Base-by-base conservation (phyloP, 2,888 invertebrate species). In the Leptarthrus brevirostris region DNA sequence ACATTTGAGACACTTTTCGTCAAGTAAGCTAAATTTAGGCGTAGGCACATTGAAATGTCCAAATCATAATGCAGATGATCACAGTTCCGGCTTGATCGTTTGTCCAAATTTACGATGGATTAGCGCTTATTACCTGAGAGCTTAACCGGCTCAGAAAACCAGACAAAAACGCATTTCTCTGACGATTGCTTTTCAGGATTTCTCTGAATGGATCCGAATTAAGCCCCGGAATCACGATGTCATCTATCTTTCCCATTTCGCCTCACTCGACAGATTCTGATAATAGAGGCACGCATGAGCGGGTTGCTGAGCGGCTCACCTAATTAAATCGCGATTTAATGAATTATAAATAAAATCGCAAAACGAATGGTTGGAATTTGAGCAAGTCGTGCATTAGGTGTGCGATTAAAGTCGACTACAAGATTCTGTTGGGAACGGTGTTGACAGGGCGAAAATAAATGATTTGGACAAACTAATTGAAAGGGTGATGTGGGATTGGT, bases 341-440 rank as follows among this genome's bases (percentile, higher is more conserved):
- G 36, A 58, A 58, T 58, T 58, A 58, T 58, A 58, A 58, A 58
- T 58, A 58, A 58, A 58, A 58, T 58, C 16, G 36, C 58, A 34
- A 16, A 3, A 12, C 40, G 40, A 40, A 40, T 40, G 40, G 3
- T 12, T 3, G 58, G 58, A 58, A 58, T 58, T 58, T 34, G 58
- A 5, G 36, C 1, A 18, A 18, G 20, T 12, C 3, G 18, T 12
- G 58, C 36, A 20, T 58, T 36, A 18, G 36, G 58, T 18, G n/a
- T n/a, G 34, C 12, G 34, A 34, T 34, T 12, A 6, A 40, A 40
- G 40, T 40, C 3, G 40, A 6, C 40, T 12, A 40, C 6, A 18
- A 36, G 58, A 58, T 58, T 34, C 20, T 18, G 16, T 12, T 18
- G 36, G 18, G 18, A 22, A 14, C n/a, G 18, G 30, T 58, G 58